A percentile compares a stretch with the other conserved stretches of the same genome.
Conservation (phyloP, 2,888 invertebrate species). For the Parnassius apollo region DNA sequence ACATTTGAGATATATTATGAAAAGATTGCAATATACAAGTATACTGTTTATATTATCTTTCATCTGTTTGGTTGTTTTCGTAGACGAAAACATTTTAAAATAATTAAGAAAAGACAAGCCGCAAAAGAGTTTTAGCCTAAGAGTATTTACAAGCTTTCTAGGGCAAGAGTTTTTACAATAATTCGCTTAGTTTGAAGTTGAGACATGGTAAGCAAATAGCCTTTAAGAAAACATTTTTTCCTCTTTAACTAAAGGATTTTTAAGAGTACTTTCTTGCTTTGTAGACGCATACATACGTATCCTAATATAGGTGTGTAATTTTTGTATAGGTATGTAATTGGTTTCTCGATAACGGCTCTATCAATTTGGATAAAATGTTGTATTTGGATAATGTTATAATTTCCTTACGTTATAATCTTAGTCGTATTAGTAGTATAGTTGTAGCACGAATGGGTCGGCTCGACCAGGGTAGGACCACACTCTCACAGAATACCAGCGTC, state of each 20-base stretch:
- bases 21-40: not conserved
- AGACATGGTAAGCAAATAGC: constrained; percentile 20
- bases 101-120: constrained; percentile 20
- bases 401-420: too few species aligned
- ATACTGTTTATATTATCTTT: not conserved
- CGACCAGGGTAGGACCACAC: too few species aligned
- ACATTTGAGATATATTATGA: too few species aligned
- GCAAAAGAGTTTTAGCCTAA: constrained; percentile 18
- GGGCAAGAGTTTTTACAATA: constrained; percentile 24
- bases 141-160: constrained; percentile 6
- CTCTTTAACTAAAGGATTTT: constrained; percentile 3
- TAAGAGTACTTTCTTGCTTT: constrained; percentile 15
- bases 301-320: too few species aligned
- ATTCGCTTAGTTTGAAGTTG: constrained; percentile 1
- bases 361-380: too few species aligned
- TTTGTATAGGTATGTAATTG: too few species aligned
- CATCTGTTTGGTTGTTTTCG: constrained; percentile 1
- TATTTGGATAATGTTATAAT: too few species aligned
- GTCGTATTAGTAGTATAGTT: too few species aligned
- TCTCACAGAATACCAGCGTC: too few species aligned
- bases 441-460: too few species aligned
- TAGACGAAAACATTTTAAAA: constrained; percentile 11
- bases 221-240: constrained; percentile 11
- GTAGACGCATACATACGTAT: not conserved
- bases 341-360: too few species aligned